Conservation (phyloP, 2,797 vertebrate species). For the Delichon dasypus region DNA sequence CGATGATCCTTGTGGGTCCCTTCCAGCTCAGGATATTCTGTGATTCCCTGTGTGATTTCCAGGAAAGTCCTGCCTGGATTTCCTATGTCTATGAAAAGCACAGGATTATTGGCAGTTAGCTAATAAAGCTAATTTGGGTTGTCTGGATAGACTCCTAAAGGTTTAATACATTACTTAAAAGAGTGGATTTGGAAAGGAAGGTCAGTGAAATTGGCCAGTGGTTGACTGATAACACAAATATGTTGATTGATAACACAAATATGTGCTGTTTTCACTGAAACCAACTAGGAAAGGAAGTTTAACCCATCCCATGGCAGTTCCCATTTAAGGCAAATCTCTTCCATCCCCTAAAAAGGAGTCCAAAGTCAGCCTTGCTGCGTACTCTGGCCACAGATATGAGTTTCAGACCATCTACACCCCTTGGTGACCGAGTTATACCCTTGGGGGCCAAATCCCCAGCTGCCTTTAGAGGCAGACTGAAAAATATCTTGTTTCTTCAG, state of each 20-base stretch:
- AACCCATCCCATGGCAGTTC: neutral
- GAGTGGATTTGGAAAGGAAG: neutral
- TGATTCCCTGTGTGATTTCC: neutral
- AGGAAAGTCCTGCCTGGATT: neutral
- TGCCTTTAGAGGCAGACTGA: neutral
- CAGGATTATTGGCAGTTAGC: neutral
- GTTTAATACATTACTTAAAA: neutral
- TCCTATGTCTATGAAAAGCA: neutral
- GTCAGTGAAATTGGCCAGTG: neutral
- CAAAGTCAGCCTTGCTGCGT: neutral
- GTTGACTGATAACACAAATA: neutral
- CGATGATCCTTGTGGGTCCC: neutral
- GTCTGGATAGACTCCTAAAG: neutral
- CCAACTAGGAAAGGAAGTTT: neutral
- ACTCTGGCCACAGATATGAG: neutral
- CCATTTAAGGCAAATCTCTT: neutral
- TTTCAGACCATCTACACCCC: neutral
- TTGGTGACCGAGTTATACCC: neutral
- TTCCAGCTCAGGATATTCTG: neutral
- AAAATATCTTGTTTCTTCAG: neutral
- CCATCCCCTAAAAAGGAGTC: neutral
- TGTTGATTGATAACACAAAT: neutral
- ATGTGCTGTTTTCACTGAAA: neutral
- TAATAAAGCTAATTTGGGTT: conserved; percentile 19
- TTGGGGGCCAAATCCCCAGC: neutral